phyloP scores from a whole-genome alignment of 1,140 invertebrate species.

The Patella vulgata region DNA sequence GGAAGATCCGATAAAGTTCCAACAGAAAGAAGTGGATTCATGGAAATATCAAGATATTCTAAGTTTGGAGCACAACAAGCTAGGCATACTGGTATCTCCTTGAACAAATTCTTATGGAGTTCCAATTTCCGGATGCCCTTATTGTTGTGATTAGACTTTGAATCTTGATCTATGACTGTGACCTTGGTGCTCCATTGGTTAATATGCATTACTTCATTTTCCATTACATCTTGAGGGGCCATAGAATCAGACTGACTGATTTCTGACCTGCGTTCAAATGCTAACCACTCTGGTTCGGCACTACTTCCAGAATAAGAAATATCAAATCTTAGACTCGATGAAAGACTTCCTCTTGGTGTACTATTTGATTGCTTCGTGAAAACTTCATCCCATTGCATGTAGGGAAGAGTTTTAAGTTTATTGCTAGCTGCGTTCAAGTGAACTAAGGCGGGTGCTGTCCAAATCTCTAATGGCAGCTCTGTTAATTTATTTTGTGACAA shows the following conservation, averaged over 20 bases:
- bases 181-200: constrained; percentile 18
- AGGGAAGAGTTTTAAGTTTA: constrained; percentile 83
- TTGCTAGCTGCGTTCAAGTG: constrained; percentile 94
- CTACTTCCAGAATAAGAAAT: too few relatives aligned
- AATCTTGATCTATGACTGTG: too few relatives aligned
- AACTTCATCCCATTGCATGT: constrained; percentile 5
- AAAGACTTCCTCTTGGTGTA: constrained; percentile 61
- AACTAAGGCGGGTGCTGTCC: constrained; percentile 71
- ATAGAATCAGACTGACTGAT: too few relatives aligned
- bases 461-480: constrained; percentile 84
- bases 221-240: too few relatives aligned
- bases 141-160: too few relatives aligned
- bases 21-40: constrained; percentile 81
- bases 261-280: too few relatives aligned
- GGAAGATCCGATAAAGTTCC: constrained; percentile 92
- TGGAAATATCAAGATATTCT: constrained; percentile 89
- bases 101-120: constrained; percentile 91
- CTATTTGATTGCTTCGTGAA: not conserved
- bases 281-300: too few relatives aligned
- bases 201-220: constrained; percentile 15
- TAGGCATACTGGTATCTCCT: constrained; percentile 84
- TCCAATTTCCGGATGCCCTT: constrained; percentile 72
- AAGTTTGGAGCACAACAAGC: constrained; percentile 89
- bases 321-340: constrained; percentile 16
- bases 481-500: constrained; percentile 95